Base-by-base conservation (phyloP, 1,140 invertebrate genomes). In the Drosophila pallidifrons region DNA sequence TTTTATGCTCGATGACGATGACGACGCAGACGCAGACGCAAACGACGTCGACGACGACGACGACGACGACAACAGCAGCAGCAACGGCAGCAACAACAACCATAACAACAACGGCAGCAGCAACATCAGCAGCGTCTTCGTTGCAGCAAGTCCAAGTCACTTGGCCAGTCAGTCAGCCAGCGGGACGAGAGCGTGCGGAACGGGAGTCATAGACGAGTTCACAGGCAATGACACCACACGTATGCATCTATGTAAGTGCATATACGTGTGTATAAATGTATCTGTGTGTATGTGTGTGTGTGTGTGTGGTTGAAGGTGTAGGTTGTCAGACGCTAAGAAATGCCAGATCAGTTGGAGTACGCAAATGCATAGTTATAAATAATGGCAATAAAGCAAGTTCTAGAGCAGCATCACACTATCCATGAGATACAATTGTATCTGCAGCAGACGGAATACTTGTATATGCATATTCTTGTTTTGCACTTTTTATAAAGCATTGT, bases 91-190 rank as follows among this genome's bases (percentile, higher is more conserved):
- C 16, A 20, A n/a, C 58, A 61, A 32, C 59, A 47, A 11, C 59
- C 43, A 7, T 49, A 43, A 45, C 55, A 35, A 6, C 60, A 64
- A 13, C 32, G 38, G 20, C 77, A 20, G 16, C 16, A 20, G 16
- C 16, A 20, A 10, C 54, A 43, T 43, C 58, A 55, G 43, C 45
- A 59, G 6, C 69, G 76, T 87, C 76, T 79, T 87, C 77, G 64
- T 70, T 71, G 74, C 68, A 61, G 68, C 60, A 75, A 67, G 83
- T 89, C 79, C 85, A 87, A 88, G 81, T 77, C 75, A 77, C 75
- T 77, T 79, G 75, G 77, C 75, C 77, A 79, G 69, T 79, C 74
- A 79, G 68, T 72, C 77, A 79, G 61, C 47, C 47, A 72, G 67
- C 51, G 55, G 66, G 75, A 63, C 58, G 49, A 69, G 54, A 69